Percentiles rank a stretch among this genome's conserved stretches.
Conservation (phyloP, 2,888 invertebrate genomes). For the Acrobasis repandana region DNA sequence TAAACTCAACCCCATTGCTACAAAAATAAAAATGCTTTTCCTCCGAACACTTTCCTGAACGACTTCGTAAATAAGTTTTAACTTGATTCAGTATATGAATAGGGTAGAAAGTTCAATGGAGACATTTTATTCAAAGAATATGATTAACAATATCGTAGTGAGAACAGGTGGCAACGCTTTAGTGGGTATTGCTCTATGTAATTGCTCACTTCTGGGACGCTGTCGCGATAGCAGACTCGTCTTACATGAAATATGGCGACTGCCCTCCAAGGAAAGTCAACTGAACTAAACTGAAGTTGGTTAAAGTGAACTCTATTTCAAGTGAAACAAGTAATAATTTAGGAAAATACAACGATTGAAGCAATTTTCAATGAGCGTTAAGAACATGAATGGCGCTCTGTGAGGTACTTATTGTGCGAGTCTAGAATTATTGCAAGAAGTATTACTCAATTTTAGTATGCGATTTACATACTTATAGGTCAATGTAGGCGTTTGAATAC, state of each 20-base stretch:
- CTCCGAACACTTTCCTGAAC: conserved; percentile 24
- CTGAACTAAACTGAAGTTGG: conserved; percentile 7
- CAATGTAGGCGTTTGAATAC: not conserved
- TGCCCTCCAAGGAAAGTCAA: conserved; percentile 39
- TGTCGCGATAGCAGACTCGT: conserved; percentile 60
- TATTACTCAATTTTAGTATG: conserved; percentile 3
- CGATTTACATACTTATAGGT: not conserved
- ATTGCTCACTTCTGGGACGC: conserved; percentile 66
- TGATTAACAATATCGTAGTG: conserved; percentile 64
- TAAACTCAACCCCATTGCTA: conserved; percentile 40
- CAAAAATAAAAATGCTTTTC: conserved; percentile 40
- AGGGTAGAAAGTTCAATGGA: conserved; percentile 37
- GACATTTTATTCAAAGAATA: conserved; percentile 42
- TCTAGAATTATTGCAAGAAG: conserved; percentile 3
- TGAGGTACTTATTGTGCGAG: conserved; percentile 8
- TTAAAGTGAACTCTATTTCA: conserved; percentile 1
- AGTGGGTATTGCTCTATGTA: conserved; percentile 68
- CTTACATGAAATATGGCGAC: conserved; percentile 56
- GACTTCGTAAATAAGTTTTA: conserved; percentile 33
- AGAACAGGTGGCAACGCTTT: conserved; percentile 72
- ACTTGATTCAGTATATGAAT: conserved; percentile 31
- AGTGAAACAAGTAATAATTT: not conserved
- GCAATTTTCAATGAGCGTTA: conserved; percentile 25
- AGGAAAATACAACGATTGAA: not conserved
- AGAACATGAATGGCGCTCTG: conserved; percentile 24